Percentiles rank a stretch among this genome's conserved stretches.
Evolutionary conservation across 35 echinoderm and acorn worm genomes (phyloP).

Genomic region (Patiria miniata): DNA sequence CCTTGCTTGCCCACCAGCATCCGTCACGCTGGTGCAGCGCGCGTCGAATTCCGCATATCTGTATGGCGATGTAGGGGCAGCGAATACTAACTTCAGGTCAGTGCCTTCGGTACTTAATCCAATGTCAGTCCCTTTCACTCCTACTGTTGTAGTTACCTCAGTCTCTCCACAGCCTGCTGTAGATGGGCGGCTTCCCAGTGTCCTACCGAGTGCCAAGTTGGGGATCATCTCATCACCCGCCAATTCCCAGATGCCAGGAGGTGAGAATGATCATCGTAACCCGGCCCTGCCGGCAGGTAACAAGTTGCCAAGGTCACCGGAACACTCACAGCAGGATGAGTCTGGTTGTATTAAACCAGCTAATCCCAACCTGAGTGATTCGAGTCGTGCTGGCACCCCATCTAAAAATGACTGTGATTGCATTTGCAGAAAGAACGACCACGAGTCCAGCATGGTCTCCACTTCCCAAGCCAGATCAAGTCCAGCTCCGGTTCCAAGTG

Average conservation of each 20-base stretch:
- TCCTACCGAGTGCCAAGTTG: not conserved
- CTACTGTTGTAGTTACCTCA: not conserved
- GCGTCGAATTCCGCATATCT: not conserved
- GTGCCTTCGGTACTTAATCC: too few species aligned
- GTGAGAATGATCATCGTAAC: too few species aligned
- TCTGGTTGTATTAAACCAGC: not conserved
- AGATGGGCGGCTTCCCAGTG: not conserved
- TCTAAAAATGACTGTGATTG: not conserved
- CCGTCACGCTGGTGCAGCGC: not conserved
- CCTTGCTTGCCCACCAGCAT: not conserved
- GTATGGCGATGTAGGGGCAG: not conserved
- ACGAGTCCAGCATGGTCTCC: not conserved
- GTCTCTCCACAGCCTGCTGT: not conserved
- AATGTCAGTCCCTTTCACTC: not conserved
- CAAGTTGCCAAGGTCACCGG: not conserved
- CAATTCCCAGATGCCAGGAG: not conserved
- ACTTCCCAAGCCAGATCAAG: not conserved
- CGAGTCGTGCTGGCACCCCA: not conserved
- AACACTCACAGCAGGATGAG: not conserved
- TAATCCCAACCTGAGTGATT: not conserved
- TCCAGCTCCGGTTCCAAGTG: not conserved
- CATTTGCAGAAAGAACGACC: not conserved
- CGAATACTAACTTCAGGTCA: not conserved
- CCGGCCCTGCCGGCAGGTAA: not conserved
- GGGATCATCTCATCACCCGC: not conserved